Evolutionary conservation across 2,113 vertebrate species (phyloP).

Genomic region (Henicopernis longicauda): DNA sequence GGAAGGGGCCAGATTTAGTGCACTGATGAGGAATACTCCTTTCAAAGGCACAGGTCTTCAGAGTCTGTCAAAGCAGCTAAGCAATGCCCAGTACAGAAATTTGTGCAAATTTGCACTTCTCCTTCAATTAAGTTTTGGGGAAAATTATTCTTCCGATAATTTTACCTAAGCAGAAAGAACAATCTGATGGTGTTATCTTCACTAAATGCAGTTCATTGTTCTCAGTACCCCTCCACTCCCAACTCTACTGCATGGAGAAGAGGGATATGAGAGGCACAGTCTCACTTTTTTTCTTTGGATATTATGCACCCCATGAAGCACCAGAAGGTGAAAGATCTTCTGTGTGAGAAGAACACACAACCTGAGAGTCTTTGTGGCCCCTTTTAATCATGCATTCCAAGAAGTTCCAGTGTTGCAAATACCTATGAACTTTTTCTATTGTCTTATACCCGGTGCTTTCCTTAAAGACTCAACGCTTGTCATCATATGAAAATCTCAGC

Average conservation of each 20-base stretch:
- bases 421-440: not conserved
- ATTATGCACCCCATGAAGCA: not conserved
- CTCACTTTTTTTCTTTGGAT: not conserved
- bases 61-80: not conserved
- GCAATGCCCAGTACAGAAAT: not conserved
- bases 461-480: not conserved
- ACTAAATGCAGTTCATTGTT: not conserved
- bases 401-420: not conserved
- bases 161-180: not conserved
- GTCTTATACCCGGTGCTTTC: not conserved
- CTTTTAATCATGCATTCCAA: not conserved
- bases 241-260: not conserved
- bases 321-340: not conserved
- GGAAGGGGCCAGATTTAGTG: not conserved
- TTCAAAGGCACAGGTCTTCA: not conserved
- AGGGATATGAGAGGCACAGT: not conserved
- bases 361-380: not conserved
- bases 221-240: not conserved
- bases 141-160: not conserved
- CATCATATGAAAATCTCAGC: not conserved
- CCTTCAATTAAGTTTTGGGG: not conserved
- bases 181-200: not conserved
- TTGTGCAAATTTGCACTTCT: not conserved
- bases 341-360: not conserved
- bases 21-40: not conserved